Base-by-base conservation (phyloP, 2,113 vertebrate species). In the Macrotus californicus region DNA sequence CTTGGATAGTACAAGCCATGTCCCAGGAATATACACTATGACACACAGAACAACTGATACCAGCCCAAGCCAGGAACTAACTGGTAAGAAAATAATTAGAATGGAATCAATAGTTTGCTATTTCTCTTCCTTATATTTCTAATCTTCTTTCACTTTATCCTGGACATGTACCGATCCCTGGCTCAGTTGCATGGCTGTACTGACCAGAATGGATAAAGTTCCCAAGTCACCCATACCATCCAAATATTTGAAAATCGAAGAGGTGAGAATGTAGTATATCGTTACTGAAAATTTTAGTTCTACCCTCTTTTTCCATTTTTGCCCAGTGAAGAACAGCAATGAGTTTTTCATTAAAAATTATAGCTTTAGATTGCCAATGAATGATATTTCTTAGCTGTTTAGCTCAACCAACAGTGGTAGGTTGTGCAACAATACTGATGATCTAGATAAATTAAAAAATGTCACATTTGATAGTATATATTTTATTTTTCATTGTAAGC, bases 61-160 rank as follows among this genome's bases (percentile, higher is more conserved):
- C 9, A 64, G 79, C 34, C 26, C 41, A 54, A 18, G 9, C 48
- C 6, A 31, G 61, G 26, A 80, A 70, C 7, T 9, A 92, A 70
- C 1, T 39, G 22, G 34, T 56, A 82, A 24, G 61, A 43, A 83
- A 48, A 89, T 36, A 75, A 73, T 80, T 41, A 91, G 31, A 89
- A 79, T 15, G 12, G 7, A 95, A 79, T 95, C 56, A 69, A 50
- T 75, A 64, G 5, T 48, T 73, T 91, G 5, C 14, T 61, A 18
- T 67, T 94, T 92, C n/a, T 93, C 24, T 69, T 75, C 14, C 5
- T 70, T 80, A 81, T 26, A 8, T 91, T 95, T 93, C 61, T 69
- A 69, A 56, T 94, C 82, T 92, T 96, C 59, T 91, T 96, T 77
- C 0, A 67, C 39, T 16, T 94, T 93, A 43, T 88, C 86, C 72